Conservation (phyloP, 2,113 vertebrate species). For the Istiophorus platypterus region DNA sequence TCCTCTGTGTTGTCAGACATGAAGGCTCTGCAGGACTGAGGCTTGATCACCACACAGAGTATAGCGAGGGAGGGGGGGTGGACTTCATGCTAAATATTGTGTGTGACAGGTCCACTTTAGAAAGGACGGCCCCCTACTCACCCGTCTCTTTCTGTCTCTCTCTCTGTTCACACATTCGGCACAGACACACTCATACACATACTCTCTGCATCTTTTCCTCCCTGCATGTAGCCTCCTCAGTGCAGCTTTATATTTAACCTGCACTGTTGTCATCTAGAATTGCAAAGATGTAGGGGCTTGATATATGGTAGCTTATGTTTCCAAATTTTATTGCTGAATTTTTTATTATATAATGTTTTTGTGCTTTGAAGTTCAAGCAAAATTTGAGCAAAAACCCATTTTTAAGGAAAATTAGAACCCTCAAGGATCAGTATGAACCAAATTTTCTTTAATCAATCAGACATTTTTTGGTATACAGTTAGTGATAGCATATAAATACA, state of each 20-base stretch:
- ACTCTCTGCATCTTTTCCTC: constrained; percentile 25
- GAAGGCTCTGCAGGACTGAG: constrained; percentile 77
- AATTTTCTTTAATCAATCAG: not conserved
- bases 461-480: not conserved
- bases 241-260: constrained; percentile 7
- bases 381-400: not conserved
- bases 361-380: not conserved
- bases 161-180: not conserved
- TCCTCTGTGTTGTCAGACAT: constrained; percentile 77
- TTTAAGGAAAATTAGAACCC: no score
- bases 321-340: no score
- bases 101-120: constrained; percentile 80
- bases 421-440: not conserved
- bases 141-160: constrained; percentile 23
- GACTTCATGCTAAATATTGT: constrained; percentile 84
- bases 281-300: no score
- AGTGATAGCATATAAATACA: no score
- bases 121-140: constrained; percentile 77
- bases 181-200: not conserved
- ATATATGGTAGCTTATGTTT: no score
- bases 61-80: constrained; percentile 45
- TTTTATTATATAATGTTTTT: no score
- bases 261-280: no score
- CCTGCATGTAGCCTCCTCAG: constrained; percentile 12
- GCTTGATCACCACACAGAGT: constrained; percentile 76